phyloP scores from a whole-genome alignment of 1,140 invertebrate genomes.

The Drosophila yakuba region DNA sequence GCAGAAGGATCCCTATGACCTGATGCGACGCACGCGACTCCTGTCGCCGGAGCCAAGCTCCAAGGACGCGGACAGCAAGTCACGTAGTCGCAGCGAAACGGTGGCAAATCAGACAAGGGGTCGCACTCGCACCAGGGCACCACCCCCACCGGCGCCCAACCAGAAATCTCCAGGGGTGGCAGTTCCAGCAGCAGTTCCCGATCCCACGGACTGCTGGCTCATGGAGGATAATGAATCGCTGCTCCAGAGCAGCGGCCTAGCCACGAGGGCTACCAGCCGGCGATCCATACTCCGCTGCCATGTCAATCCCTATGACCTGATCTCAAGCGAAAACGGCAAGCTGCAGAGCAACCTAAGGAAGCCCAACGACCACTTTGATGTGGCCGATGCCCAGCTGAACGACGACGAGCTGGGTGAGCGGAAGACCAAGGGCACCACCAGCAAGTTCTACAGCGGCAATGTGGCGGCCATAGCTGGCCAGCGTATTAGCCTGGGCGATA shows the following conservation, averaged over 20 bases:
- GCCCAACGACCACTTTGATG: slow-evolving; percentile 71
- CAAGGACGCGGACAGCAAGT: slow-evolving; percentile 44
- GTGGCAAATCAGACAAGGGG: slow-evolving; percentile 62
- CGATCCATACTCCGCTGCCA: slow-evolving; percentile 93
- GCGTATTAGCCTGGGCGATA: slow-evolving; percentile 86
- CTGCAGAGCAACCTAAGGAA: slow-evolving; percentile 29
- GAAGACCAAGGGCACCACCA: slow-evolving; percentile 10
- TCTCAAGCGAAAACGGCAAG: slow-evolving; percentile 84
- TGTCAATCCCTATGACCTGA: slow-evolving; percentile 93
- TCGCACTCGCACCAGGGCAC: slow-evolving; percentile 30
- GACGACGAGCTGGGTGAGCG: slow-evolving; percentile 53
- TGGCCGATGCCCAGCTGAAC: slow-evolving; percentile 71
- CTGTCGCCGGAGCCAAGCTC: slow-evolving; percentile 86
- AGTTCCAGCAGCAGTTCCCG: slow-evolving; percentile 56
- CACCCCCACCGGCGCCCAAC: slow-evolving; percentile 19
- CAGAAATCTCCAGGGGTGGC: slow-evolving; percentile 13
- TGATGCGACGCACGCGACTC: slow-evolving; percentile 90
- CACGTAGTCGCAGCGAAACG: slow-evolving; percentile 49
- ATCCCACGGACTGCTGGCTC: slow-evolving; percentile 85
- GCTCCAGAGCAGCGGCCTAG: slow-evolving; percentile 85
- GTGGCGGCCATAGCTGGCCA: slow-evolving; percentile 87
- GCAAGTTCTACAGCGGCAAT: slow-evolving; percentile 84
- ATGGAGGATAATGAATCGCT: slow-evolving; percentile 71
- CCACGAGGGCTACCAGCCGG: slow-evolving; percentile 45
- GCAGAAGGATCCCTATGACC: slow-evolving; percentile 91